Percentiles rank a stretch among this genome's conserved stretches.
phyloP scores from a whole-genome alignment of 2,797 vertebrate genomes.

The Chrysocyon brachyurus region DNA sequence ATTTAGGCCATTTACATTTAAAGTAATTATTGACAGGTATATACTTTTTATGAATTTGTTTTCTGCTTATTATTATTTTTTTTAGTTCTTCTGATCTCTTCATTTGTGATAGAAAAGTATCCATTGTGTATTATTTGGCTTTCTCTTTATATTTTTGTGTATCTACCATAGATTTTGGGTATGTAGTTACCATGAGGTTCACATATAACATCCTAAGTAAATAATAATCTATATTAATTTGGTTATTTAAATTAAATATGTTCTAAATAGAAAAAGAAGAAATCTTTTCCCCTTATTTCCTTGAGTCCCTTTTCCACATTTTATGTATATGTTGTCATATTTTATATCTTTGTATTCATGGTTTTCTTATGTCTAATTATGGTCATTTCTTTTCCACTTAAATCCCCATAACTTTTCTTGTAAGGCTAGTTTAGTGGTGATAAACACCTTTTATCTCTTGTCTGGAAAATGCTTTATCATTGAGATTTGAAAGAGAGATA shows the following conservation, averaged over 20 bases:
- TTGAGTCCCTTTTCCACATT: background rate
- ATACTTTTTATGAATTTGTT: background rate
- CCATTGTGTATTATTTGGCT: background rate
- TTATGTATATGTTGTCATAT: background rate
- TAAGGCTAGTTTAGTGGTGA: background rate
- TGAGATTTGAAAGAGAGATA: background rate
- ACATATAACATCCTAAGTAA: background rate
- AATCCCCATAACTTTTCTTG: background rate
- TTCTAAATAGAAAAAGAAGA: background rate
- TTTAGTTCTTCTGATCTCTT: background rate
- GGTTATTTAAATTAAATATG: background rate
- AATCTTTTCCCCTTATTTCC: background rate
- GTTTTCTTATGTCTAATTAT: background rate
- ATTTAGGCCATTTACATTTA: background rate
- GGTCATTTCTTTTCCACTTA: background rate
- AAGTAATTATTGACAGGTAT: background rate
- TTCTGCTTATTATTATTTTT: background rate
- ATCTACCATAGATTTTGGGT: background rate
- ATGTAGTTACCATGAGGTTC: background rate
- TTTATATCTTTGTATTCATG: background rate
- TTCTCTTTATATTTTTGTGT: background rate
- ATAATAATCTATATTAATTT: background rate
- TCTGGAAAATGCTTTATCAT: background rate
- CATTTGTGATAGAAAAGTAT: background rate
- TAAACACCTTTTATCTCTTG: background rate